phyloP scores from a whole-genome alignment of 2,888 invertebrate species.

The Heliconius ethilla region DNA sequence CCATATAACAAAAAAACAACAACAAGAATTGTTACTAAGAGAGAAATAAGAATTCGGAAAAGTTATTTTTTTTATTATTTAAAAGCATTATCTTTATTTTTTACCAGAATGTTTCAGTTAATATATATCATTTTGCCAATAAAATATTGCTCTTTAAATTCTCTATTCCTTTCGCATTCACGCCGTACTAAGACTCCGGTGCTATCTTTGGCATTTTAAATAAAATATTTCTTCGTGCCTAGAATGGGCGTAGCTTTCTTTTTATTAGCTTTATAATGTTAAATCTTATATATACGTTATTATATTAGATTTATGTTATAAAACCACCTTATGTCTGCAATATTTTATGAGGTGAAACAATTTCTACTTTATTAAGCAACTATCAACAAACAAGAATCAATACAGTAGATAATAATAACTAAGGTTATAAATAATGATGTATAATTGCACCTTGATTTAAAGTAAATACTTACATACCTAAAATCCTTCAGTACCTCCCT shows the following conservation, averaged over 20 bases:
- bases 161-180: conserved; percentile 14
- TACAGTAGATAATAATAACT: no score
- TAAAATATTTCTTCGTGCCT: conserved; percentile 21
- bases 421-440: no score
- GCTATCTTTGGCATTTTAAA: conserved; percentile 19
- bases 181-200: conserved; percentile 6
- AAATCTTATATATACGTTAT: neutral
- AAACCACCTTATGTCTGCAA: neutral
- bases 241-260: conserved; percentile 13
- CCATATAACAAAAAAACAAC: no score
- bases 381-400: no score
- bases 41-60: no score
- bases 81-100: neutral
- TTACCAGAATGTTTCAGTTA: neutral
- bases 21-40: no score
- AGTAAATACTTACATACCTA: no score
- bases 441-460: no score
- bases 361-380: neutral
- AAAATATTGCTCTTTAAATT: conserved; percentile 11
- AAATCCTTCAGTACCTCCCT: no score
- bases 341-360: neutral
- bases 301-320: neutral
- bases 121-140: neutral
- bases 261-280: conserved; percentile 6
- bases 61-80: no score